phyloP scores from a whole-genome alignment of 2,888 invertebrate genomes.

The Hydropsyche betteni region DNA sequence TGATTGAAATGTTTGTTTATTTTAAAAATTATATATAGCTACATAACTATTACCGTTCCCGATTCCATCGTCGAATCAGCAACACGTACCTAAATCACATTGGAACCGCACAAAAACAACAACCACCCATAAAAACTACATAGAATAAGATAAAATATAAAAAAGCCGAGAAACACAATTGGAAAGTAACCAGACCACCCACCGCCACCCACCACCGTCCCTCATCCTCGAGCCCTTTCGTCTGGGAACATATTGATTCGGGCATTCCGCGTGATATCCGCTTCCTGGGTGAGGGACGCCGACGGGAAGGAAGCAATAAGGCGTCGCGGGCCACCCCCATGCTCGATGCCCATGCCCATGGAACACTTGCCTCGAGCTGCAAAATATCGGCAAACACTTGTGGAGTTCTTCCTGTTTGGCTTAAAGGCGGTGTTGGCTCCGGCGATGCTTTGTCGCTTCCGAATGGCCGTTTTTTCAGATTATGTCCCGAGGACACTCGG shows the following conservation, averaged over 20 bases:
- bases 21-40: too few species aligned
- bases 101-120: neutral
- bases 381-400: conserved; percentile 46
- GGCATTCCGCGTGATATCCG: conserved; percentile 46
- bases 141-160: too few species aligned
- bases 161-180: neutral
- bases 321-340: neutral
- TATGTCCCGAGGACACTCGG: too few species aligned
- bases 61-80: too few species aligned
- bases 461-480: neutral
- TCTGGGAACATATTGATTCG: conserved; percentile 37
- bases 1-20: too few species aligned
- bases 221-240: conserved; percentile 17
- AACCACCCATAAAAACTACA: neutral
- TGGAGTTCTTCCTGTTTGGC: conserved; percentile 45
- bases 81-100: too few species aligned
- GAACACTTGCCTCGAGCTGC: conserved; percentile 1
- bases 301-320: conserved; percentile 40
- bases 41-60: too few species aligned
- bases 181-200: too few species aligned
- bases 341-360: neutral
- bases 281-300: conserved; percentile 39
- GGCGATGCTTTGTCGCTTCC: conserved; percentile 33
- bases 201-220: neutral
- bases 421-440: conserved; percentile 34